These are phyloP conservation scores for Drosophila subsilvestris DNA, from an alignment of 2,888 invertebrate genomes.

Conservation along the genomic window DNA sequence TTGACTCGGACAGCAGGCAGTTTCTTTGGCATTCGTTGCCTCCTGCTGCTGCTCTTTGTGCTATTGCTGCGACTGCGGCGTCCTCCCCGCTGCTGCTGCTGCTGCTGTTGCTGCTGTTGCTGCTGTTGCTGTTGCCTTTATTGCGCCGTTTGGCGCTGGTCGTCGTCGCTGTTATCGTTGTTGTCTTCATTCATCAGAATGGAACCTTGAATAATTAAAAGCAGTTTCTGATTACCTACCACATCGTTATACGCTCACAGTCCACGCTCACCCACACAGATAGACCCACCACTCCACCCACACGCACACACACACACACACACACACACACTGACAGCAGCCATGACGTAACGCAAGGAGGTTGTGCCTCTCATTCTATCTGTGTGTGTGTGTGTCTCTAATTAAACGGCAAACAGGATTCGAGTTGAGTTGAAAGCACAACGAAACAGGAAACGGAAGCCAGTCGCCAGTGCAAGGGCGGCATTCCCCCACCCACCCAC, in stretches of 20 bases:
- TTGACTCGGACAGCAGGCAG: constrained; percentile 46
- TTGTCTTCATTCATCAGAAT: constrained; percentile 83
- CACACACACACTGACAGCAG: constrained; percentile 21
- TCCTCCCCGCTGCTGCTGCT: not conserved
- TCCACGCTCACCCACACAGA: constrained; percentile 38
- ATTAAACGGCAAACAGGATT: constrained; percentile 79
- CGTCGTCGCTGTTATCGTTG: constrained; percentile 60
- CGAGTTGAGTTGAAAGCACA: constrained; percentile 79
- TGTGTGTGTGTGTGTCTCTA: constrained; percentile 67
- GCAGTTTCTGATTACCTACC: constrained; percentile 84
- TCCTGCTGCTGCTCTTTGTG: constrained; percentile 2
- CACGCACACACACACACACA: constrained; percentile 15
- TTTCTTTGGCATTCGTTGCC: constrained; percentile 63
- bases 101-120: constrained; percentile 1
- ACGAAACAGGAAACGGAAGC: constrained; percentile 80
- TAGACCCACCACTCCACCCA: constrained; percentile 13
- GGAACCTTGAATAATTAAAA: constrained; percentile 84
- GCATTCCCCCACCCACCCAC: constrained; percentile 34
- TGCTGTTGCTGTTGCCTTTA: not conserved
- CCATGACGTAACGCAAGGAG: constrained; percentile 71
- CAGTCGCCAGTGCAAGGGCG: constrained; percentile 71
- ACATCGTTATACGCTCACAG: constrained; percentile 78
- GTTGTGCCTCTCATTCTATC: constrained; percentile 15
- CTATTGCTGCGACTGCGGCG: constrained; percentile 12
- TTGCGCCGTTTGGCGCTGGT: constrained; percentile 36